Base-by-base conservation (phyloP, 92 coral and sea anemone genomes). In the Hydrozoanthus gracilis region DNA sequence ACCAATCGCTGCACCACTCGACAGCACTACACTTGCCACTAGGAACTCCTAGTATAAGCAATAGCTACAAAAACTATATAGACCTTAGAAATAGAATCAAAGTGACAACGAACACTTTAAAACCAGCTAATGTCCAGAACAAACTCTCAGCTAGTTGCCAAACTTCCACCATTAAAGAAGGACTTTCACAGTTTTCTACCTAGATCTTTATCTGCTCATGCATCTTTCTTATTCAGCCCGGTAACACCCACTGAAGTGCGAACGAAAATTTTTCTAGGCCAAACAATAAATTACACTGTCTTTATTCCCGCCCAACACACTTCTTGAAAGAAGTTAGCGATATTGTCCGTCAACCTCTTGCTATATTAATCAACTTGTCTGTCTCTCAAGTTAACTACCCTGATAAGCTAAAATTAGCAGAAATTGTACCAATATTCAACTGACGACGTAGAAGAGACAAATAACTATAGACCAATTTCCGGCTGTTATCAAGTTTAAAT, bases 191-290 rank as follows among this genome's bases (percentile, higher is more conserved):
- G 69, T 50, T 91, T 83, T 58, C 76, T 78, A 14, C 35, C 35
- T 20, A 66, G 54, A 27, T 55, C 78, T 18, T 74, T 68, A 69
- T 69, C 73, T 7, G 83, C 68, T 27, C 39, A 27, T 0, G 39
- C 39, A 2, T 27, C 39, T 27, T 27, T 27, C 39, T 27, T 27
- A 27, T 86, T 52, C 82, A 45, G 18, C 15, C 88, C 87, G 44
- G 91, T 88, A 35, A 86, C 75, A 39, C 46, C 78, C 9, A 8
- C 20, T 60, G 86, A 88, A 61, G 80, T 91, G 17, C 82, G 87
- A 71, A 18, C 44, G 20, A 83, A 91, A 67, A 89, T 89, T 4
- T 17, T 13, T 64, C 44, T 16, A 39, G 82, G 20, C 39, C 39
- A 27, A 27, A 27, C 39, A 27, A 27, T 27, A 27, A 27, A 27